Base-by-base conservation (phyloP, 2,888 invertebrate genomes). In the Hedya salicella region DNA sequence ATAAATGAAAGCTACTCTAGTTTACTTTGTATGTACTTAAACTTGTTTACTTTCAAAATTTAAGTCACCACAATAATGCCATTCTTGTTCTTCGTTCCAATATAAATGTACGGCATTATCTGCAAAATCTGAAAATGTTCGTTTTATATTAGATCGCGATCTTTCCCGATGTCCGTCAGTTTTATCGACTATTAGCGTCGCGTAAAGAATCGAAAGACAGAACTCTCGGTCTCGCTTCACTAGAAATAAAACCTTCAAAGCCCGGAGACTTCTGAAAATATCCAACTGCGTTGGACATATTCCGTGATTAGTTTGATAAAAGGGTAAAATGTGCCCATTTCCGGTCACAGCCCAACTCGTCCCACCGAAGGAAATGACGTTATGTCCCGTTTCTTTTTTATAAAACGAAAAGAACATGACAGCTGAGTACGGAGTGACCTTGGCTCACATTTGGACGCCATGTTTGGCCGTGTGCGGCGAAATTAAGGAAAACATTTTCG, bases 261-360 rank as follows among this genome's bases (percentile, higher is more conserved):
- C 3, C 14, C n/a, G n/a, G n/a, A 13, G 5, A 48, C 21, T 32
- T 49, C 40, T n/a, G 19, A 53, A 40, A 30, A 48, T 17, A 16
- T 16, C 30, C 16, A n/a, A 40, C 40, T 46, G 44, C 19, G 16
- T 19, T 40, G 5, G 53, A 61, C 61, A 54, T 54, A 66, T 66
- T 54, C 48, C 16, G 60, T 48, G 65, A 66, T 66, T 61, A 66
- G 66, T 61, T 60, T 66, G 66, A 66, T 66, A 61, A 66, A 61
- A 66, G 61, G 66, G 54, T 66, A 44, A 66, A 61, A 54, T 49
- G 61, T 54, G 30, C 32, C 54, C 60, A 66, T 66, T 66, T 66
- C 66, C 66, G 60, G 60, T 32, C 66, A 49, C 54, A 66, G 49
- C 48, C 32, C 60, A 39, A 39, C 30, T 54, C 60, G 53, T 54